Evolutionary conservation across 2,113 vertebrate genomes (phyloP).

Genomic region (Ahaetulla prasina): DNA sequence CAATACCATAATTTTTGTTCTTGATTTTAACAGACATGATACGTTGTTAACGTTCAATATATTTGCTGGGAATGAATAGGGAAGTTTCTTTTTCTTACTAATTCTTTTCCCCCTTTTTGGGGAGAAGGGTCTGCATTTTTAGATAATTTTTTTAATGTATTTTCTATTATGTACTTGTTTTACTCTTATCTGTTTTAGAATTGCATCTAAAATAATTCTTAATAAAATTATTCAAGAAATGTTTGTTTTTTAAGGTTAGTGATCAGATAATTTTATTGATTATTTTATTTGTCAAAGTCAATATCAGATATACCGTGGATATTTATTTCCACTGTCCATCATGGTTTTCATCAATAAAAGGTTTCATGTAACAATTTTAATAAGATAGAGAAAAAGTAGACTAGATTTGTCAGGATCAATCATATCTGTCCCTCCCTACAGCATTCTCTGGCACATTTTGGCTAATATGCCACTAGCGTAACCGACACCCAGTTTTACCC

Average conservation of each 20-base stretch:
- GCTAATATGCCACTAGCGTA: background rate
- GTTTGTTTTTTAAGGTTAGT: background rate
- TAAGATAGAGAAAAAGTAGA: background rate
- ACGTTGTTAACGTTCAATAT: background rate
- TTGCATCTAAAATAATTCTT: background rate
- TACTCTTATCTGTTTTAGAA: background rate
- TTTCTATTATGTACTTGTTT: too few species aligned
- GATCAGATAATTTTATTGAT: background rate
- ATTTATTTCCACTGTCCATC: background rate
- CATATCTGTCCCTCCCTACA: background rate
- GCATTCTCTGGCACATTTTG: background rate
- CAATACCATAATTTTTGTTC: background rate
- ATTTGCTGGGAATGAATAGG: background rate
- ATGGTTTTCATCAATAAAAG: background rate
- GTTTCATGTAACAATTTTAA: background rate
- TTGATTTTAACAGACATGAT: background rate
- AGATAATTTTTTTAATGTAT: too few species aligned
- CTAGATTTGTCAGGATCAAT: background rate
- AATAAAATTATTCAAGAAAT: background rate
- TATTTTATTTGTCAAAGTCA: background rate
- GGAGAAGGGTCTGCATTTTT: background rate
- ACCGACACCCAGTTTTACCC: background rate
- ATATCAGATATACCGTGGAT: background rate
- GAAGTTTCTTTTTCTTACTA: background rate
- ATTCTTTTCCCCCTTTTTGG: background rate